phyloP scores from a whole-genome alignment of 1,140 invertebrate genomes.

The Bombus superbus region DNA sequence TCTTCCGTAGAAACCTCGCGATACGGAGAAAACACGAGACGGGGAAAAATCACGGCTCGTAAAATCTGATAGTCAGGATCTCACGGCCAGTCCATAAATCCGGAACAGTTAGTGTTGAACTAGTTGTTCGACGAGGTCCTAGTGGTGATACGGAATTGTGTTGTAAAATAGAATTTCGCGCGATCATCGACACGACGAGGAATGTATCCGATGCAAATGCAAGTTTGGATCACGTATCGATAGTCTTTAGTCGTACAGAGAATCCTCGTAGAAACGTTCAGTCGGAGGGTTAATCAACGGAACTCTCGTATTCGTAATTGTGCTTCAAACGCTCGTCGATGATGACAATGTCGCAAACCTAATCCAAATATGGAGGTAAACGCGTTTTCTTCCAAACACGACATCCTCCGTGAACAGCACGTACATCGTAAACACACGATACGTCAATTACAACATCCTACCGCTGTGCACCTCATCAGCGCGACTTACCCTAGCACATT shows the following conservation, averaged over 20 bases:
- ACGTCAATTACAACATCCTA: conserved; percentile 23
- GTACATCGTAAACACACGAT: conserved; percentile 18
- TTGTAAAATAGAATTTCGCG: conserved; percentile 20
- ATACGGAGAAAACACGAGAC: background rate
- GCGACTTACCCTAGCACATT: background rate
- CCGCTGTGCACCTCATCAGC: conserved; percentile 12
- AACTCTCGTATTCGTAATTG: background rate
- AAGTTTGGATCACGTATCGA: background rate
- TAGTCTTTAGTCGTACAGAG: background rate
- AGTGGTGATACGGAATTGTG: conserved; percentile 19
- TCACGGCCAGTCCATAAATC: background rate
- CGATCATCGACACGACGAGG: background rate
- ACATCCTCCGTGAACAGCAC: background rate
- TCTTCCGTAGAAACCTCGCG: background rate
- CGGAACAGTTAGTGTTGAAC: background rate
- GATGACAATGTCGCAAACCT: background rate
- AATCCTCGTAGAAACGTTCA: background rate
- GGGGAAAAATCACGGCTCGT: conserved; percentile 7
- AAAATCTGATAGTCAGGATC: conserved; percentile 18
- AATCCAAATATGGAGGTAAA: background rate
- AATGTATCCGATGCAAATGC: background rate
- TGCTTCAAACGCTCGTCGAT: background rate
- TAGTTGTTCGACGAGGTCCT: conserved; percentile 9
- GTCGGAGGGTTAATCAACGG: no score
- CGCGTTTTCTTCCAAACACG: background rate